Percentiles rank a stretch among this genome's conserved stretches.
Evolutionary conservation across 2,888 invertebrate genomes (phyloP).

Genomic region (Morinoia aosen): DNA sequence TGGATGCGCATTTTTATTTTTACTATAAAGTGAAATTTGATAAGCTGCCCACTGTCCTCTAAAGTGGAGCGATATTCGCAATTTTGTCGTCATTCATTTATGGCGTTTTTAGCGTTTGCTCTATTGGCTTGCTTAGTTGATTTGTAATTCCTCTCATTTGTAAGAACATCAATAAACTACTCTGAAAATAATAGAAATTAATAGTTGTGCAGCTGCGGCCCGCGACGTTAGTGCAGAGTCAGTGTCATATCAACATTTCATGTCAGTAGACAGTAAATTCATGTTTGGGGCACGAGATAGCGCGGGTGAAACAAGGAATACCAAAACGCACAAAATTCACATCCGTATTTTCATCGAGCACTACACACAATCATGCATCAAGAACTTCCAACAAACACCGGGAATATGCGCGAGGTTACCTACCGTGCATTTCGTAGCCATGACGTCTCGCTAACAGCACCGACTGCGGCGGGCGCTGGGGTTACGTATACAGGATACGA

Average conservation of each 20-base stretch:
- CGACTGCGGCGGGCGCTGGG: neutral
- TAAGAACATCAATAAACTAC: neutral
- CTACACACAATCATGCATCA: neutral
- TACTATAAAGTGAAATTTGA: neutral
- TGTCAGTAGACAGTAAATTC: neutral
- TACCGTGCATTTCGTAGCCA: neutral
- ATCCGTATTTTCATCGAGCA: neutral
- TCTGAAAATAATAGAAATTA: no score
- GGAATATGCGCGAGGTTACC: neutral
- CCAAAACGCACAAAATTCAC: neutral
- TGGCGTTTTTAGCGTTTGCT: neutral
- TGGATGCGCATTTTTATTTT: neutral
- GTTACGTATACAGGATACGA: neutral
- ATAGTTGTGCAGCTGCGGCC: no score
- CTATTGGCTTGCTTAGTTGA: neutral
- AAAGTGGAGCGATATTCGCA: neutral
- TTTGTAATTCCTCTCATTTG: neutral
- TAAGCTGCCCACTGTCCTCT: neutral
- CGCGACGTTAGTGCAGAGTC: no score
- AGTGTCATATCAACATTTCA: no score
- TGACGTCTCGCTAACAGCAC: neutral
- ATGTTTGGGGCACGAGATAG: neutral
- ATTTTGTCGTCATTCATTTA: neutral
- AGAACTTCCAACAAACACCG: neutral
- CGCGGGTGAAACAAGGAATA: neutral